phyloP scores from a whole-genome alignment of 2,888 invertebrate genomes.

The Merodon equestris region DNA sequence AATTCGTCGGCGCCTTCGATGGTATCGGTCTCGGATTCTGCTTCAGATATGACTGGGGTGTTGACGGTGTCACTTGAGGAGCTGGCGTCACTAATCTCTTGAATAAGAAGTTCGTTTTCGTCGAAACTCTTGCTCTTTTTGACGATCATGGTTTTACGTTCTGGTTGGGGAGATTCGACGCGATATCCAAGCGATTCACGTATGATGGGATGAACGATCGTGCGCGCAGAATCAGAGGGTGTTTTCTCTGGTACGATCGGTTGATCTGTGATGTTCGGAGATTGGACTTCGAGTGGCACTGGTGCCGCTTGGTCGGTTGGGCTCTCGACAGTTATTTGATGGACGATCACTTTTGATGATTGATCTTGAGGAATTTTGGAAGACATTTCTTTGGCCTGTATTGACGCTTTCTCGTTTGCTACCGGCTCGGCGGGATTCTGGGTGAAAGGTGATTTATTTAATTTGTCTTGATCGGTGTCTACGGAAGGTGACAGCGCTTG shows the following conservation, averaged over 20 bases:
- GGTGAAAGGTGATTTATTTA: conserved; percentile 23
- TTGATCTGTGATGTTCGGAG: not conserved
- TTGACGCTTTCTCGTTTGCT: not conserved
- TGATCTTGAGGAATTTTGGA: conserved; percentile 8
- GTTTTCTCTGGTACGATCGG: conserved; percentile 16
- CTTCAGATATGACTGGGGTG: conserved; percentile 82
- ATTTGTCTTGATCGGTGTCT: conserved; percentile 4
- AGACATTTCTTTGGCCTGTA: conserved; percentile 1
- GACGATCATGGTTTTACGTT: conserved; percentile 27
- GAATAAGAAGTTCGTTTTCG: conserved; percentile 71
- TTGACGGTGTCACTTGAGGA: conserved; percentile 78
- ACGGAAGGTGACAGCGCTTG: conserved; percentile 11
- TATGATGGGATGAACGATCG: conserved; percentile 34
- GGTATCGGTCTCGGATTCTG: conserved; percentile 80
- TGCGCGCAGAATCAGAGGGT: conserved; percentile 5
- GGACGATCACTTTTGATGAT: conserved; percentile 1
- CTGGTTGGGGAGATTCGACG: conserved; percentile 71
- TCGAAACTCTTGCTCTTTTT: conserved; percentile 69
- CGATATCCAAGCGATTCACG: conserved; percentile 67
- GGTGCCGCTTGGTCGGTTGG: not conserved
- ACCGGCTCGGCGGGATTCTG: not conserved
- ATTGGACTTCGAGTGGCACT: not conserved
- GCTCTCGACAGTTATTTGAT: not conserved
- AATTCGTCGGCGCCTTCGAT: conserved; percentile 71
- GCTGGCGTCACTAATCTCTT: conserved; percentile 77